Evolutionary conservation across 2,113 vertebrate species (phyloP).

Genomic region (Peromyscus californicus): DNA sequence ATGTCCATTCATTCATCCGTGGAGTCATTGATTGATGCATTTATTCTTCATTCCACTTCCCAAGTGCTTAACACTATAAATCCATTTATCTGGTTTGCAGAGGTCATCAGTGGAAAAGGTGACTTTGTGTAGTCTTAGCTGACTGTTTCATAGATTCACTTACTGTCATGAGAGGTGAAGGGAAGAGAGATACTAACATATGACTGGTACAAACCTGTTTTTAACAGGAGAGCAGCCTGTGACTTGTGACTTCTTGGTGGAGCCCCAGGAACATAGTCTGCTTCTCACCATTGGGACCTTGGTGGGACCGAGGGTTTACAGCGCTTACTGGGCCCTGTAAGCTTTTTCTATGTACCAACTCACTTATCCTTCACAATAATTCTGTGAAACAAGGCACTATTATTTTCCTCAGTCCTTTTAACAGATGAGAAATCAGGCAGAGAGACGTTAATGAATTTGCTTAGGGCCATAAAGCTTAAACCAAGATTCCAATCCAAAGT

Average conservation of each 20-base stretch:
- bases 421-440: neutral
- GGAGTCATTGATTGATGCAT: neutral
- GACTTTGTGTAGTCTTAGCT: neutral
- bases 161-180: neutral
- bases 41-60: neutral
- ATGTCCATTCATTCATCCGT: neutral
- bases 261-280: neutral
- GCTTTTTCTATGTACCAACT: neutral
- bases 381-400: conserved; percentile 45
- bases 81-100: neutral
- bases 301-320: neutral
- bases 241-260: neutral
- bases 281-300: neutral
- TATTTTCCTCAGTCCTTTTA: neutral
- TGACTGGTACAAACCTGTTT: neutral
- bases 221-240: neutral
- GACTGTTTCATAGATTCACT: neutral
- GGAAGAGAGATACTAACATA: neutral
- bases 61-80: neutral
- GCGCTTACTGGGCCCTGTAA: neutral
- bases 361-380: conserved; percentile 7
- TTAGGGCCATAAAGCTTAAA: conserved; percentile 31
- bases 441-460: conserved; percentile 24
- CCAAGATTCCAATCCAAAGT: conserved; percentile 29
- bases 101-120: neutral